Conservation (phyloP, 1,140 invertebrate species). For the Chrysomallon squamiferum region DNA sequence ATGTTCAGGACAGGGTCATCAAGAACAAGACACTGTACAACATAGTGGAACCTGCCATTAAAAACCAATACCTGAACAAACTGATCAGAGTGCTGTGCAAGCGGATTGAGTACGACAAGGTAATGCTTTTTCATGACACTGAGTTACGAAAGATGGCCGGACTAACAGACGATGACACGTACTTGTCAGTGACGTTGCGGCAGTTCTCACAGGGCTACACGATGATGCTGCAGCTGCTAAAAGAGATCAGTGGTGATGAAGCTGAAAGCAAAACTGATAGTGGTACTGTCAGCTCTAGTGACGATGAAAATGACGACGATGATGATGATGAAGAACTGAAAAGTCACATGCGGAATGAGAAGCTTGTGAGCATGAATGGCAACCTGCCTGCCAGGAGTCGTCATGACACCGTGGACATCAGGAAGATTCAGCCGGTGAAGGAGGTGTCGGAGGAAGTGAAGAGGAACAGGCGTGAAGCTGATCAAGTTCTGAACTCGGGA, state of each 20-base stretch:
- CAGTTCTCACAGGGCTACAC: constrained; percentile 45
- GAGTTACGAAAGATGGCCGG: constrained; percentile 69
- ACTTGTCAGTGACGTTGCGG: constrained; percentile 26
- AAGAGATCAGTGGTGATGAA: constrained; percentile 20
- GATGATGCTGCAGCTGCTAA: constrained; percentile 33
- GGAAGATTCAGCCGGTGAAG: not conserved
- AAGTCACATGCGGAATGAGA: too few relatives aligned
- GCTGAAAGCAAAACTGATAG: not conserved
- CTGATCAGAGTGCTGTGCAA: constrained; percentile 71
- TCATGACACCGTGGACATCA: constrained; percentile 17
- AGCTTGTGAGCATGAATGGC: not conserved
- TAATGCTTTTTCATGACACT: constrained; percentile 75
- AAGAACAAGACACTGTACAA: constrained; percentile 90
- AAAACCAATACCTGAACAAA: constrained; percentile 68
- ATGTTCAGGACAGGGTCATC: constrained; percentile 82
- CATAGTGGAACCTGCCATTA: constrained; percentile 75
- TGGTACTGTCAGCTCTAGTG: not conserved
- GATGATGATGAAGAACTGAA: not conserved
- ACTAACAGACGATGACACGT: constrained; percentile 1
- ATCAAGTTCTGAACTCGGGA: too few relatives aligned
- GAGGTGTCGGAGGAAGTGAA: constrained; percentile 26
- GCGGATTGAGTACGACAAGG: constrained; percentile 75
- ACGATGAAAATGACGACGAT: not conserved
- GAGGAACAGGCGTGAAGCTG: constrained; percentile 5
- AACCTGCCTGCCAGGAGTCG: not conserved